Evolutionary conservation across 2,888 invertebrate genomes (phyloP), one percentile per base, ranked within the genome.

Genomic region (Trissonchulus latispiculum): DNA sequence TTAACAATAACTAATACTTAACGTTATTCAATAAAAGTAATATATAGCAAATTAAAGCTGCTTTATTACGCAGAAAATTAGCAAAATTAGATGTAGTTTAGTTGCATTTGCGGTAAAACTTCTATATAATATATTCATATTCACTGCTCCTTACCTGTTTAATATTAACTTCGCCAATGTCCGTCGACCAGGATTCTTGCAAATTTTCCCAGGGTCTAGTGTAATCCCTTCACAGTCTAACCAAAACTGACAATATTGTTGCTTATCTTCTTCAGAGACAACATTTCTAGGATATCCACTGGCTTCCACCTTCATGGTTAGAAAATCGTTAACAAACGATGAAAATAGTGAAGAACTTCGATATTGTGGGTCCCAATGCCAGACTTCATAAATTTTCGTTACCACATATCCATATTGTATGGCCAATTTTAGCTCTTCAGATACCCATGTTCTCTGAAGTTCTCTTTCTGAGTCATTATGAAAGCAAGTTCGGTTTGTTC

Each of bases 381-480:
- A 69, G 8, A 69, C 37, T 69, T 69, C 69, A 29, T 15, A 69
- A 28, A 69, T 37, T 33, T 69, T 35, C 18, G 31, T 32, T 8
- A 69, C 28, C 8, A 8, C 28, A 35, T 33, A 69, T n/a, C 69
- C 69, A 3, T n/a, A 3, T 33, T 3, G 3, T 15, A 69, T 15
- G 3, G 69, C 69, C 28, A 28, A 15, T 28, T 69, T 69, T 3
- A 69, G 3, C 28, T 69, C 69, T n/a, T 28, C 23, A 3, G 23
- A 8, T 2, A 37, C 37, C 69, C 69, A 69, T 33, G 69, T 29
- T 28, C 29, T 35, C 8, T 2, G 3, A 8, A 69, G 3, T 15
- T 3, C 18, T 29, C 69, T 28, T 33, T 69, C 69, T 8, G 8
- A 2, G 31, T 69, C 35, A 18, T 69, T n/a, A n/a, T 69, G 69